Percentiles rank a stretch among this genome's conserved stretches.
These are phyloP conservation scores for Drosophila kepulauana DNA, from an alignment of 1,140 invertebrate genomes.

Conservation along the genomic window DNA sequence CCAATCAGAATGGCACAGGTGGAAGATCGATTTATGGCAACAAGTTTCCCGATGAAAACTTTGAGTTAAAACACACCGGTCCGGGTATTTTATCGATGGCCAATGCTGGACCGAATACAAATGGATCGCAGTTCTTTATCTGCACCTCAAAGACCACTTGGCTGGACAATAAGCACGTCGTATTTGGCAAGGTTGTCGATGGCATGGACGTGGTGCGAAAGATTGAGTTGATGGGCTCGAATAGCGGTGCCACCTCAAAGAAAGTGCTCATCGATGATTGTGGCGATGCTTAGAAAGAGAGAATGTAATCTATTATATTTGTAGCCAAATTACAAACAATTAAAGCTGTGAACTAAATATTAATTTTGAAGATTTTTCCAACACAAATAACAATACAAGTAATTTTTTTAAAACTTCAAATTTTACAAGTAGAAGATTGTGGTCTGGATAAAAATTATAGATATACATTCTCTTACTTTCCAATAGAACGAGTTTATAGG, in stretches of 20 bases:
- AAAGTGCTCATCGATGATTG: slow-evolving; percentile 92
- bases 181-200: slow-evolving; percentile 97
- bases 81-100: slow-evolving; percentile 96
- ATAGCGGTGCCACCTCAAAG: slow-evolving; percentile 93
- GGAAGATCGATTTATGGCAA: slow-evolving; percentile 97
- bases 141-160: slow-evolving; percentile 96
- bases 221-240: slow-evolving; percentile 92
- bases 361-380: too few relatives aligned
- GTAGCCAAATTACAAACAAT: too few relatives aligned
- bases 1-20: slow-evolving; percentile 96
- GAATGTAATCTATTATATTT: too few relatives aligned
- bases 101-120: slow-evolving; percentile 97
- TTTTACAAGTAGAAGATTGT: too few relatives aligned
- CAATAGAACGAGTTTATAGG: too few relatives aligned
- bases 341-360: too few relatives aligned
- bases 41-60: slow-evolving; percentile 99
- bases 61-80: slow-evolving; percentile 95
- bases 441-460: too few relatives aligned
- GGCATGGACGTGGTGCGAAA: slow-evolving; percentile 97
- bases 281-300: slow-evolving; percentile 85
- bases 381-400: too few relatives aligned
- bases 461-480: too few relatives aligned
- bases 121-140: slow-evolving; percentile 98
- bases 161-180: slow-evolving; percentile 98
- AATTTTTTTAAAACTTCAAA: too few relatives aligned